Base-by-base conservation (phyloP, 2,888 invertebrate genomes). In the Agrypnus murinus region DNA sequence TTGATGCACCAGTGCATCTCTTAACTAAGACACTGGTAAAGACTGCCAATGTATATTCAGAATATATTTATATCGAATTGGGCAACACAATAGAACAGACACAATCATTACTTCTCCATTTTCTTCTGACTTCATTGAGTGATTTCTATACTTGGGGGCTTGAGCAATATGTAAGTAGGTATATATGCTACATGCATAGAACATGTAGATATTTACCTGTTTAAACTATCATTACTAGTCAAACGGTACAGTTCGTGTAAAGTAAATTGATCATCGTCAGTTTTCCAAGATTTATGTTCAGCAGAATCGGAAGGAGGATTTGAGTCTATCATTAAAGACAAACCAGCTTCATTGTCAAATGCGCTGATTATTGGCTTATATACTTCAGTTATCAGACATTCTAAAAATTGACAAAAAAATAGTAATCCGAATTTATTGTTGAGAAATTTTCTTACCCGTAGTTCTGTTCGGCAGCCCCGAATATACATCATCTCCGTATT, bases 361-460 rank as follows among this genome's bases (percentile, higher is more conserved):
- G 94, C 91, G 82, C 95, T 93, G 82, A 93, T 96, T 0, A 98
- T 94, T 0, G 98, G 97, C 80, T 97, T 97, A 0, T 97, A 98
- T 55, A 98, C 94, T 0, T 94, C 95, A 81, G 95, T 95, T 9
- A 97, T 87, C 70, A 93, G 90, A 81, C 97, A 97, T 84, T 94
- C 97, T 85, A 59, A 40, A 43, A 31, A 10, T 0, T 43, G 38
- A 7, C 0, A 25, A 14, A 5, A 32, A 14, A 14, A 12, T n/a
- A 50, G n/a, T 53, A 31, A 3, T 25, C 10, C 12, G 7, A 1
- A 12, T 1, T 8, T 6, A 5, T 50, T 48, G 15, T 1, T n/a
- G 3, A 25, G 5, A 25, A 25, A 25, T 2, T 25, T 25, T 8
- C 17, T 17, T 34, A 60, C 60, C 32, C 10, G 17, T n/a, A 34